Evolutionary conservation across 1,140 invertebrate species (phyloP).

Genomic region (Sycophila sp.): DNA sequence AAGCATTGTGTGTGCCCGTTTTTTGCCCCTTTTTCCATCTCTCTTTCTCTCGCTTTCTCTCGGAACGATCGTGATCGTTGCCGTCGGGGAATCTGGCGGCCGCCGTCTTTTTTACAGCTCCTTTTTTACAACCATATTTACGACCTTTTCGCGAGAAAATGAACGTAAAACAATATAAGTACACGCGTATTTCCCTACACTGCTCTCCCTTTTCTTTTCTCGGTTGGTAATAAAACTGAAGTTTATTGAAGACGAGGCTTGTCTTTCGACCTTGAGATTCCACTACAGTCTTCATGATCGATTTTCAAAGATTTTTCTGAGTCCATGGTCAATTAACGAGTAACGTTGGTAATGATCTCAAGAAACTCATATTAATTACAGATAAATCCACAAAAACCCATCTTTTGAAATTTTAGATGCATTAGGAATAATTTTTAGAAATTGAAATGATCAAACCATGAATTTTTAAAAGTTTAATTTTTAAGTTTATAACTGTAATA

Average conservation of each 20-base stretch:
- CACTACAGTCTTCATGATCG: background rate
- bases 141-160: slow-evolving; percentile 31
- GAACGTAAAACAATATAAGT: slow-evolving; percentile 18
- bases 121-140: slow-evolving; percentile 33
- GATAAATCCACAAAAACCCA: too few species aligned
- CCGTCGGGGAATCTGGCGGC: background rate
- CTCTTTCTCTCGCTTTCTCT: background rate
- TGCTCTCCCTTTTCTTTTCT: too few species aligned
- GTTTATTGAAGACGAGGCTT: slow-evolving; percentile 3
- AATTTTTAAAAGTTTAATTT: too few species aligned
- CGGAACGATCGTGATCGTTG: background rate
- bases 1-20: slow-evolving; percentile 1
- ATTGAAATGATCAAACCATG: too few species aligned
- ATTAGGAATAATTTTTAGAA: too few species aligned
- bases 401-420: too few species aligned
- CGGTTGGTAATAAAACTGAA: slow-evolving; percentile 7
- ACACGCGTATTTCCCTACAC: background rate
- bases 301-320: slow-evolving; percentile 20
- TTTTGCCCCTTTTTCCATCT: too few species aligned
- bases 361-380: too few species aligned
- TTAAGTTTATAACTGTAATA: too few species aligned
- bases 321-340: too few species aligned
- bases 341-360: too few species aligned
- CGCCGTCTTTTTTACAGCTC: slow-evolving; percentile 2
- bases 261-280: slow-evolving; percentile 13